These are phyloP conservation scores for Camptogramma bilineatum DNA, from an alignment of 2,888 invertebrate species.

Conservation along the genomic window DNA sequence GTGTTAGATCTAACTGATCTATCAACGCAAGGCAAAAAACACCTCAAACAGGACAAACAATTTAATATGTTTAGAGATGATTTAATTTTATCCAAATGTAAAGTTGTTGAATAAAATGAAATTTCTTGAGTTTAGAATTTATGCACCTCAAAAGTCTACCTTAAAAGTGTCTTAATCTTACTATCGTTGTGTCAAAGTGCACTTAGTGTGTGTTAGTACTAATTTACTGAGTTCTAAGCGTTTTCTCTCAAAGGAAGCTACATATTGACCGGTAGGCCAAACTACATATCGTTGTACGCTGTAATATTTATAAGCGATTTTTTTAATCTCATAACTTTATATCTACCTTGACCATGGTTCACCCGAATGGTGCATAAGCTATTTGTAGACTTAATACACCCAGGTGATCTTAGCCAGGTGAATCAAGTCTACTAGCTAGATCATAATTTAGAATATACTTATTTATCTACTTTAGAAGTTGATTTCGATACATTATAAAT, in stretches of 20 bases:
- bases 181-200: slow-evolving; percentile 62
- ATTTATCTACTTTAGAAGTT: not conserved
- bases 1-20: too few species aligned
- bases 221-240: slow-evolving; percentile 33
- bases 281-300: not conserved
- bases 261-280: not conserved
- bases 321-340: not conserved
- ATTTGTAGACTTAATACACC: too few species aligned
- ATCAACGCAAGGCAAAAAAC: too few species aligned
- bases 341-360: not conserved
- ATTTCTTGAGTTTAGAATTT: too few species aligned
- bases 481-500: not conserved
- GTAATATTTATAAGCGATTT: not conserved
- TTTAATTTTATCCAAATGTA: too few species aligned
- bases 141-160: not conserved
- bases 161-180: slow-evolving; percentile 39
- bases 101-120: too few species aligned
- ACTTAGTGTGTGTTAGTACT: slow-evolving; percentile 47
- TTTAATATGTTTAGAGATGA: too few species aligned
- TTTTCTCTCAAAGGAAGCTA: slow-evolving; percentile 10
- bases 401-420: too few species aligned
- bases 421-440: too few species aligned
- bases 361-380: too few species aligned
- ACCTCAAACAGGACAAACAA: too few species aligned
- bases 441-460: not conserved